phyloP scores from a whole-genome alignment of 2,888 invertebrate species.

The Dromius quadrimaculatus region DNA sequence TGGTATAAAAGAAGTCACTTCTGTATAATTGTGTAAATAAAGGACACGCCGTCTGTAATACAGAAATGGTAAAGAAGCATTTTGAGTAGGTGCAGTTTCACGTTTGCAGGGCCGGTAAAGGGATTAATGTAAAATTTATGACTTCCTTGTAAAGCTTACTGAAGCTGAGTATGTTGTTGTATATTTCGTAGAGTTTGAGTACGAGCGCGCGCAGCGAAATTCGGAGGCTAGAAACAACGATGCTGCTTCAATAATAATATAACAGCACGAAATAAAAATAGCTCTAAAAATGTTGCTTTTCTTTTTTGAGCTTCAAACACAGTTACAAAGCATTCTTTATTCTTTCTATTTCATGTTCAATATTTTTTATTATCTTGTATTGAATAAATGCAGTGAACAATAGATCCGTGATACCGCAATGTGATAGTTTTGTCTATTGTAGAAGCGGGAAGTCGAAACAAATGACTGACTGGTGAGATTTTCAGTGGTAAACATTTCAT shows the following conservation, averaged over 20 bases:
- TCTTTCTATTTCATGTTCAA: neutral
- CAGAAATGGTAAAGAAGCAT: conserved; percentile 20
- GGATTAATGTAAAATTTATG: too few species aligned
- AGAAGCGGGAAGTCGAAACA: neutral
- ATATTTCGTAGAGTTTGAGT: too few species aligned
- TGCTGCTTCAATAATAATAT: too few species aligned
- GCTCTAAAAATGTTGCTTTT: too few species aligned
- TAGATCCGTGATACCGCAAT: neutral
- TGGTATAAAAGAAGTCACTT: conserved; percentile 63
- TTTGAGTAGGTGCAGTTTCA: neutral
- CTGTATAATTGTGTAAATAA: conserved; percentile 65
- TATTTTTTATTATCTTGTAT: neutral
- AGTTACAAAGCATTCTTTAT: too few species aligned
- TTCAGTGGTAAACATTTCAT: conserved; percentile 24
- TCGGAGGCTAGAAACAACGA: too few species aligned
- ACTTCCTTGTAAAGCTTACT: too few species aligned
- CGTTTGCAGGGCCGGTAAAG: conserved; percentile 1
- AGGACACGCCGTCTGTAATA: conserved; percentile 60
- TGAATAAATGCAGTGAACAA: neutral
- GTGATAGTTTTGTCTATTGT: neutral
- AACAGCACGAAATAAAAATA: too few species aligned
- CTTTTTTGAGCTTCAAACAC: too few species aligned
- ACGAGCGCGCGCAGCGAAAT: too few species aligned
- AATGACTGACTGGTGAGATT: neutral
- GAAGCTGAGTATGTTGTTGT: too few species aligned